phyloP scores from a whole-genome alignment of 2,888 invertebrate species.

The Epinotia ramella region DNA sequence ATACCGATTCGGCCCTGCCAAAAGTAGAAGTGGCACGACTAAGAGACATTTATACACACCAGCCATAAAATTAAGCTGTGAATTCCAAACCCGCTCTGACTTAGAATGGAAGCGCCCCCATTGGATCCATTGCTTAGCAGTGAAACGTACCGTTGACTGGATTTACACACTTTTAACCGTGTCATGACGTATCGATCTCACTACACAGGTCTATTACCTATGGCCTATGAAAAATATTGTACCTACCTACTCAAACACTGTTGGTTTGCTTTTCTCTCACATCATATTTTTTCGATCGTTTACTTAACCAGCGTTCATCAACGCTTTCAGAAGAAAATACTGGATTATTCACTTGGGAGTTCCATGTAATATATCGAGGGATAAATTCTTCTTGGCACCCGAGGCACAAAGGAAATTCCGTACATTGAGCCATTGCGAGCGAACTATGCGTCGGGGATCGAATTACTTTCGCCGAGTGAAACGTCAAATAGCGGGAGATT shows the following conservation, averaged over 20 bases:
- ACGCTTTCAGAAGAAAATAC: constrained; percentile 11
- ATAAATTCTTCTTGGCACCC: constrained; percentile 36
- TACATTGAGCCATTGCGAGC: constrained; percentile 40
- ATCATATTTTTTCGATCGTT: constrained; percentile 11
- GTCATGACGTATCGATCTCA: too few species aligned
- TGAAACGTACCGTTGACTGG: too few species aligned
- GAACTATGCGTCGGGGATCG: constrained; percentile 44
- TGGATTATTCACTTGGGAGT: constrained; percentile 18
- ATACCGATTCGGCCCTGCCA: too few species aligned
- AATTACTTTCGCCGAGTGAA: constrained; percentile 45
- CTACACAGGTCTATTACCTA: too few species aligned
- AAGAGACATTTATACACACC: too few species aligned
- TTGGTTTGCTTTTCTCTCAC: background rate
- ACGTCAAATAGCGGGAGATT: constrained; percentile 42
- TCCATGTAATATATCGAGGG: constrained; percentile 18
- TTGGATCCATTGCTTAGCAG: too few species aligned
- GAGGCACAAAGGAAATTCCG: constrained; percentile 40
- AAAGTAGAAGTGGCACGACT: too few species aligned
- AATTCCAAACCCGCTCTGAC: too few species aligned
- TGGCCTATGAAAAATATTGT: too few species aligned
- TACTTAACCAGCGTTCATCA: background rate
- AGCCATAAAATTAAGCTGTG: too few species aligned
- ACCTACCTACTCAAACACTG: background rate
- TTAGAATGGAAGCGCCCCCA: too few species aligned
- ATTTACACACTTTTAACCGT: too few species aligned